A percentile compares a stretch with the other conserved stretches of the same genome.
Evolutionary conservation across 1,140 invertebrate genomes (phyloP).

Genomic region (Drosophila pseudoobscura): DNA sequence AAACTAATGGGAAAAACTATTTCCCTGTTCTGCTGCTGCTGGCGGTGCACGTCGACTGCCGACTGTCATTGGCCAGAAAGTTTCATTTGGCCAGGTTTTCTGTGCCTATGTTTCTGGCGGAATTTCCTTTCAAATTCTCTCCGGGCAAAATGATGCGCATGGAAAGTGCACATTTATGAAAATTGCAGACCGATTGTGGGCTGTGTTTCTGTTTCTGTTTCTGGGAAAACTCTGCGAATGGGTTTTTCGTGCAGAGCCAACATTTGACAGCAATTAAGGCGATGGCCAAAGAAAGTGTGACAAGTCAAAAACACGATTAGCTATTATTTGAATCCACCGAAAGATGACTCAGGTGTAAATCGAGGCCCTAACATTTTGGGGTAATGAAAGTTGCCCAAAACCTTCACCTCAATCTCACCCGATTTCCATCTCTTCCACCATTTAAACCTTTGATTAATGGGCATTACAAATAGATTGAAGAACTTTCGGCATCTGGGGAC

Average conservation of each 20-base stretch:
- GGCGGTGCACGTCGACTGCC: conserved; percentile 6
- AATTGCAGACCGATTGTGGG: conserved; percentile 52
- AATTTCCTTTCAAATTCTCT: conserved; percentile 53
- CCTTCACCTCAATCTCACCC: too few species aligned
- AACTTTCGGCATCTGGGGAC: conserved; percentile 24
- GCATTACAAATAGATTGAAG: conserved; percentile 4
- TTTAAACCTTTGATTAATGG: too few species aligned
- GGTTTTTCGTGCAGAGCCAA: conserved; percentile 51
- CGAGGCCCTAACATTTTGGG: too few species aligned
- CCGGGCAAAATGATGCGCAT: conserved; percentile 56
- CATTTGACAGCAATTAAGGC: conserved; percentile 49
- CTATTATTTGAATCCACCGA: conserved; percentile 45
- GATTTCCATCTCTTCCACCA: too few species aligned
- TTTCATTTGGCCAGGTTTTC: conserved; percentile 20
- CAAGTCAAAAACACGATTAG: conserved; percentile 35
- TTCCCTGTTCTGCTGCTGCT: conserved; percentile 41
- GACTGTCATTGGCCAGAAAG: conserved; percentile 53
- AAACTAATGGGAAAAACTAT: conserved; percentile 70
- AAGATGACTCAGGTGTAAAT: conserved; percentile 5
- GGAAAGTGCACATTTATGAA: conserved; percentile 70
- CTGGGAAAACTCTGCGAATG: conserved; percentile 39
- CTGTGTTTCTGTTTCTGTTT: conserved; percentile 8
- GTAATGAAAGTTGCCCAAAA: too few species aligned
- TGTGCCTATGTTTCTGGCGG: background rate
- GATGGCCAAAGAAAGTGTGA: conserved; percentile 61